Evolutionary conservation across 2,888 invertebrate genomes (phyloP).

Genomic region (Pachydiplax longipennis): DNA sequence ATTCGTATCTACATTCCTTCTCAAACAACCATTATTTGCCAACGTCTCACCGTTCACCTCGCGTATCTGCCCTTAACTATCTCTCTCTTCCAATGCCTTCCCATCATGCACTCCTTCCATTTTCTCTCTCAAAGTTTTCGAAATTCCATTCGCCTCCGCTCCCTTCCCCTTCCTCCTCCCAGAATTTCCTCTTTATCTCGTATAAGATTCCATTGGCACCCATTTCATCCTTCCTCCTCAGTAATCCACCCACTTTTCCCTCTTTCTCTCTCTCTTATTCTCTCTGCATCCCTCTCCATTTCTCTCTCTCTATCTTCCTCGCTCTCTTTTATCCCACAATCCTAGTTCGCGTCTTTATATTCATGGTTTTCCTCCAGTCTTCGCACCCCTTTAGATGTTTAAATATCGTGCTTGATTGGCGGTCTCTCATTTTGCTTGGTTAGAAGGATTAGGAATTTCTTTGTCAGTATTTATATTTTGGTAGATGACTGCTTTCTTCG

Average conservation of each 20-base stretch:
- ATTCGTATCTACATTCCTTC: not conserved
- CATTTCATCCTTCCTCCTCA: conserved; percentile 31
- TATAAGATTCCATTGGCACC: conserved; percentile 37
- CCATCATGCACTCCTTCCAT: not conserved
- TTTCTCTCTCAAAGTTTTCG: conserved; percentile 19
- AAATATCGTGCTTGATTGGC: too few relatives aligned
- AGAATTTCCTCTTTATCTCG: not conserved
- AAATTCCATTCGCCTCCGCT: conserved; percentile 24
- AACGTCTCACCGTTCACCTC: not conserved
- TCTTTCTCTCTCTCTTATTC: not conserved
- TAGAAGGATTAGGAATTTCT: too few relatives aligned
- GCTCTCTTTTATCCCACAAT: not conserved
- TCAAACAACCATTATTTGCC: not conserved
- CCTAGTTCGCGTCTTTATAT: not conserved
- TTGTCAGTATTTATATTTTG: too few relatives aligned
- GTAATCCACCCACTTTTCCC: conserved; percentile 22
- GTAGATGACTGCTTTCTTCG: too few relatives aligned
- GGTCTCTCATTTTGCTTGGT: too few relatives aligned
- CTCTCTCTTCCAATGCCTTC: not conserved
- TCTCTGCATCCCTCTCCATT: not conserved
- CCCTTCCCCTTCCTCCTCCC: not conserved
- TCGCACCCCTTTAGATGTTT: too few relatives aligned
- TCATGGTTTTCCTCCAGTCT: not conserved
- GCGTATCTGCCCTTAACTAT: not conserved
- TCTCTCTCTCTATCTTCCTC: not conserved